phyloP scores from a whole-genome alignment of 2,888 invertebrate species.

The Venustoraphidia nigricollis region DNA sequence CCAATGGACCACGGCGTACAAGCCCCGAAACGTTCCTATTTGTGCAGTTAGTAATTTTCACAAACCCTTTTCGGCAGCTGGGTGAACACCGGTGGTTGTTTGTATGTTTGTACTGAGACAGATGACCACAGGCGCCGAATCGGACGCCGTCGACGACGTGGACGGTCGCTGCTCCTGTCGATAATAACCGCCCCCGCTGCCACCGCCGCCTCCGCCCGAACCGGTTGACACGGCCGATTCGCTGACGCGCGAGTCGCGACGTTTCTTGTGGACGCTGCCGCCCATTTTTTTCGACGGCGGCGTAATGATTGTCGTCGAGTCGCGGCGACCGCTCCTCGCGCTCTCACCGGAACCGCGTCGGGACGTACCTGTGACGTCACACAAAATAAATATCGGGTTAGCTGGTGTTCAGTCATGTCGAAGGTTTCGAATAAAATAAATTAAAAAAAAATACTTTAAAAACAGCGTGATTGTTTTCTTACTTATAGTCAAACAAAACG shows the following conservation, averaged over 20 bases:
- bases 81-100: too few species aligned
- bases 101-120: conserved; percentile 6
- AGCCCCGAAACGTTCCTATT: too few species aligned
- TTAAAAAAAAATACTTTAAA: too few species aligned
- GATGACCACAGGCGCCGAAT: conserved; percentile 38
- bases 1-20: too few species aligned
- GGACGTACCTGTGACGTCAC: conserved; percentile 34
- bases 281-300: conserved; percentile 36
- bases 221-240: conserved; percentile 25
- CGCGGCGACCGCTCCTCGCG: conserved; percentile 50
- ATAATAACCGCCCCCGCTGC: conserved; percentile 29
- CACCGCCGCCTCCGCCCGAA: conserved; percentile 21
- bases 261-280: conserved; percentile 33
- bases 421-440: too few species aligned
- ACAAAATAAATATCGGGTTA: conserved; percentile 14
- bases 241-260: conserved; percentile 36
- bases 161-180: conserved; percentile 52
- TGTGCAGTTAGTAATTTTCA: conserved; percentile 19
- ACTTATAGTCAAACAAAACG: too few species aligned
- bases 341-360: conserved; percentile 54
- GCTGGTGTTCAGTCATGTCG: too few species aligned
- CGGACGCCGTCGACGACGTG: conserved; percentile 57
- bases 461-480: too few species aligned
- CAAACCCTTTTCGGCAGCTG: too few species aligned
- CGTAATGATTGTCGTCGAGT: conserved; percentile 42